A percentile compares a stretch with the other conserved stretches of the same genome.
These are phyloP conservation scores for Camponotus vicinus DNA, from an alignment of 1,140 invertebrate species.

Conservation along the genomic window DNA sequence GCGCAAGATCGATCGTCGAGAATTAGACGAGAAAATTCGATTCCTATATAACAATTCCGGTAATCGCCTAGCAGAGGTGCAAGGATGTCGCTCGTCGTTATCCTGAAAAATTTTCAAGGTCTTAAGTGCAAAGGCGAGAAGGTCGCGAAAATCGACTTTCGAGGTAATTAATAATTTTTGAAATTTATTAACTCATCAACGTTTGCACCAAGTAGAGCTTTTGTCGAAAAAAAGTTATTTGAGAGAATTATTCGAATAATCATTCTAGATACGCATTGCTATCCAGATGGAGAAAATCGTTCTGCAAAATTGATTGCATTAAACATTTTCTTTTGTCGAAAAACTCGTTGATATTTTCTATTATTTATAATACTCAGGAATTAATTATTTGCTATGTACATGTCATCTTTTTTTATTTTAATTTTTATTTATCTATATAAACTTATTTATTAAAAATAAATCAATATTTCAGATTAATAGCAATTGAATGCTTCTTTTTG, in stretches of 20 bases:
- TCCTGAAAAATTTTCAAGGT: slow-evolving; percentile 89
- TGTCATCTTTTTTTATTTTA: neutral
- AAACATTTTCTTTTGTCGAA: neutral
- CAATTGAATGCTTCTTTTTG: neutral
- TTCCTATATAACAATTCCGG: neutral
- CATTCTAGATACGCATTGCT: neutral
- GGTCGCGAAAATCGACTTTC: slow-evolving; percentile 88
- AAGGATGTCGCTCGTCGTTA: slow-evolving; percentile 88
- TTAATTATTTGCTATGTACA: neutral
- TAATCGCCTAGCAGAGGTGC: neutral
- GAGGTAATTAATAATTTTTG: slow-evolving; percentile 86
- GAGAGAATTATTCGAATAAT: neutral
- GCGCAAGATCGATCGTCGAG: slow-evolving; percentile 12
- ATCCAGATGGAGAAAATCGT: neutral
- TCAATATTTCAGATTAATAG: neutral
- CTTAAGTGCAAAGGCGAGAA: slow-evolving; percentile 89
- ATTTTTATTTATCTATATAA: neutral
- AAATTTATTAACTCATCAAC: slow-evolving; percentile 6
- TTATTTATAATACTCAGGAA: neutral
- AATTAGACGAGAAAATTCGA: slow-evolving; percentile 30
- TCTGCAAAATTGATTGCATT: neutral
- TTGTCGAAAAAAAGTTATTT: neutral
- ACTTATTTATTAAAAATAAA: neutral
- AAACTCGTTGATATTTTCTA: neutral
- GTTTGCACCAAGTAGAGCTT: neutral